Evolutionary conservation across 2,113 vertebrate species (phyloP), one percentile per base, ranked within the genome.

Genomic region (Saccopteryx leptura): DNA sequence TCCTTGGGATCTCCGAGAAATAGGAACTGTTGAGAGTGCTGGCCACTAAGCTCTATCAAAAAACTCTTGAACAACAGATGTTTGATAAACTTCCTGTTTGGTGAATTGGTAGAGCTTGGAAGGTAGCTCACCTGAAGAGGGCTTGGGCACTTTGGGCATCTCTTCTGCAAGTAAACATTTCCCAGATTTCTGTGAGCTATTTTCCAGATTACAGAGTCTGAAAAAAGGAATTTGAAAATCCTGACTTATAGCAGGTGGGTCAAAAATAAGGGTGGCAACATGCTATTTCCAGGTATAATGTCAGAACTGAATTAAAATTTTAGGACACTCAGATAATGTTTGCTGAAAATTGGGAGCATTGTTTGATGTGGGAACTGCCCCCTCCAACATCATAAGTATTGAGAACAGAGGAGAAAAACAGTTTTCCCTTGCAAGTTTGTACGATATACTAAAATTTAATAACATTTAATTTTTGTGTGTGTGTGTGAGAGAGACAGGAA

Each of bases 181-280:
- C 75, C 31, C 75, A 72, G 58, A 88, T 13, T 74, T 82, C 56
- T 89, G 26, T 89, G 84, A 94, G 68, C 56, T 80, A 48, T 63
- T 63, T 54, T 71, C 54, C 48, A 75, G 66, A 89, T 56, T 65
- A 58, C 7, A 6, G 33, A 26, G 26, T 58, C 79, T 89, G 78
- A 66, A 39, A 94, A 89, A 9, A 33, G 48, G 58, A 21, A 79
- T 18, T 15, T 82, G 33, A 76, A 50, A 60, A 60, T 28, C n/a
- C 69, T n/a, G 76, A 10, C n/a, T 88, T 65, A 65, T 87, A 60
- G 31, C 39, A 28, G 15, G 17, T 61, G 23, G 66, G 14, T 80
- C 83, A 46, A 56, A 65, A 89, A n/a, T 26, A 56, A 2, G 19
- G 52, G 66, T 82, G 15, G 74, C 46, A 72, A 54, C 24, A 60